Base-by-base conservation (phyloP, 2,888 invertebrate genomes). In the Synergus umbraculus region DNA sequence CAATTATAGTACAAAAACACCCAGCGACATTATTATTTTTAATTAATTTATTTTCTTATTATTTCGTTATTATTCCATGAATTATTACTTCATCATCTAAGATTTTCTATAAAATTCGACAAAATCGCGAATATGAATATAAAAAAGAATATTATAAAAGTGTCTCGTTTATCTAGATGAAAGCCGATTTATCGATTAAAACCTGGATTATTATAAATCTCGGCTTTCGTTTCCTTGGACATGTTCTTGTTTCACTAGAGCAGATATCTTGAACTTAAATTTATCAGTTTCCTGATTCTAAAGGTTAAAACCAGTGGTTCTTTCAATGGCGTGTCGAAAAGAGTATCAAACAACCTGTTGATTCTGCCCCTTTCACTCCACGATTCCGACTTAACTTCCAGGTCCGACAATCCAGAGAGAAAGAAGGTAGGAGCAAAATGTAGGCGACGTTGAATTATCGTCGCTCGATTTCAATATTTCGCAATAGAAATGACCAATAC, bases 361-460 rank as follows among this genome's bases (percentile, higher is more conserved):
- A 86, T 87, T 83, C 82, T 83, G 86, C 82, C 84, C 87, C 87
- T 87, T 87, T 87, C 87, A 86, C 87, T 87, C 79, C 73, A 63
- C 73, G 46, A 73, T 73, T 73, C 49, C 46, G 49, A 49, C 49
- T 37, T 54, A 67, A 73, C 54, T 54, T 54, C 49, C 49, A 73
- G 29, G n/a, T 69, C n/a, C 12, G 49, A 18, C 60, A 10, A 10
- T 46, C n/a, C 13, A 46, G 9, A 73, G 37, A 73, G 54, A 54
- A 54, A 29, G 22, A 69, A 54, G 54, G 54, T 37, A n/a, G 54
- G 54, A 54, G n/a, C 73, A n/a, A 73, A 73, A 73, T 73, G 10
- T 54, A 73, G 73, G 37, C 66, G 18, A 66, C 43, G 66, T 8
- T 66, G n/a, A 37, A 66, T 66, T 66, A 43, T 43, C n/a, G n/a